phyloP scores from a whole-genome alignment of 2,888 invertebrate genomes.

The Cybosia mesomella region DNA sequence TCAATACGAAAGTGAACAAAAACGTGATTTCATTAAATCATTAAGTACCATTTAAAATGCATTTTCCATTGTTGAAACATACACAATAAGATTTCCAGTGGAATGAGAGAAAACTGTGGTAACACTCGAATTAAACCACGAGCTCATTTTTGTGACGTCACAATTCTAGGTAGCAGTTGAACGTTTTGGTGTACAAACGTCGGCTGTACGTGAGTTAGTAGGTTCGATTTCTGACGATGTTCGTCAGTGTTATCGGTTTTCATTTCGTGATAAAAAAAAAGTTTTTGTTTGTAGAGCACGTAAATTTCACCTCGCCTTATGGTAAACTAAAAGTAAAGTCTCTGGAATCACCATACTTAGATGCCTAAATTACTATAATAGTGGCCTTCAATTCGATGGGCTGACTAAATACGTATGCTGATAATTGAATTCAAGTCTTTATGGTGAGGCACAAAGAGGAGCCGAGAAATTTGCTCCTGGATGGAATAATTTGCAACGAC shows the following conservation, averaged over 20 bases:
- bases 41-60: slow-evolving; percentile 38
- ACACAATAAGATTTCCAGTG: slow-evolving; percentile 52
- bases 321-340: too few relatives aligned
- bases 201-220: not conserved
- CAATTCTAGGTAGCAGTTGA: not conserved
- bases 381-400: too few relatives aligned
- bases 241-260: not conserved
- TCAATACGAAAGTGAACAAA: slow-evolving; percentile 41
- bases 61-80: slow-evolving; percentile 46
- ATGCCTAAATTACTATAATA: too few relatives aligned
- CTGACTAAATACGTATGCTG: too few relatives aligned
- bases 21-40: slow-evolving; percentile 43
- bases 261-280: too few relatives aligned
- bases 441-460: too few relatives aligned
- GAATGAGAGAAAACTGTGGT: slow-evolving; percentile 45
- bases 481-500: too few relatives aligned
- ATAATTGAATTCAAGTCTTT: too few relatives aligned
- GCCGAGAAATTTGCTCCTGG: too few relatives aligned
- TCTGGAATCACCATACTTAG: too few relatives aligned
- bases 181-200: not conserved
- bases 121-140: slow-evolving; percentile 27
- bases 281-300: too few relatives aligned
- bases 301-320: too few relatives aligned
- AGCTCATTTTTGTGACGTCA: not conserved
- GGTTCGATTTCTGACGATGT: not conserved